Percentiles rank a stretch among this genome's conserved stretches.
phyloP scores from a whole-genome alignment of 2,888 invertebrate genomes.

The Ectobius pallidus region DNA sequence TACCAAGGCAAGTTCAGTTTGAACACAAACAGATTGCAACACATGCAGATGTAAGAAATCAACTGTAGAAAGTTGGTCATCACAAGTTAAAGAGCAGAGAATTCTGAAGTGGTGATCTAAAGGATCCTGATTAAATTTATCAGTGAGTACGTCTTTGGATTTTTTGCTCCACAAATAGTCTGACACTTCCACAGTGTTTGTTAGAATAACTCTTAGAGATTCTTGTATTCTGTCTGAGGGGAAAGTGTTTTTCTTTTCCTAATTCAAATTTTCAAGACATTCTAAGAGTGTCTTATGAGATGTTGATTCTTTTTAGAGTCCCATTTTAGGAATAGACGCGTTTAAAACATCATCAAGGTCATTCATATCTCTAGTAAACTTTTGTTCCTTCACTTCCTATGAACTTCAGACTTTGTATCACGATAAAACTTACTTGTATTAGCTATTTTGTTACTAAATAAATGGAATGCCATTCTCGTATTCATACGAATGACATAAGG shows the following conservation, averaged over 20 bases:
- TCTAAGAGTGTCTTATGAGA: background rate
- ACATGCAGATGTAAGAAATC: no score
- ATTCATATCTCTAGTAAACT: no score
- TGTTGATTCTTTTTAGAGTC: background rate
- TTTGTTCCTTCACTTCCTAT: background rate
- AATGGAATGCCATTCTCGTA: background rate
- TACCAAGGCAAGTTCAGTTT: background rate
- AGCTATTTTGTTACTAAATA: background rate
- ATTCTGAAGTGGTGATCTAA: background rate
- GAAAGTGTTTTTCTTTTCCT: background rate
- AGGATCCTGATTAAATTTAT: background rate
- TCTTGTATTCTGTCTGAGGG: background rate
- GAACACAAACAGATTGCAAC: background rate
- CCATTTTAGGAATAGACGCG: background rate
- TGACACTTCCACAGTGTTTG: background rate
- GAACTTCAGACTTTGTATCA: background rate
- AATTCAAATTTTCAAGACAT: background rate
- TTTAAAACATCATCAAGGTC: background rate
- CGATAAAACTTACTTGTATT: background rate
- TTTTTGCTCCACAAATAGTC: no score
- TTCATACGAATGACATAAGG: background rate
- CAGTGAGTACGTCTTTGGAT: no score
- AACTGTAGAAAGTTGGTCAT: background rate
- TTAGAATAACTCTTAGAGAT: background rate
- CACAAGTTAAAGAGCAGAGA: no score